Evolutionary conservation across 2,888 invertebrate genomes (phyloP).

Genomic region (Conchocele bisecta): DNA sequence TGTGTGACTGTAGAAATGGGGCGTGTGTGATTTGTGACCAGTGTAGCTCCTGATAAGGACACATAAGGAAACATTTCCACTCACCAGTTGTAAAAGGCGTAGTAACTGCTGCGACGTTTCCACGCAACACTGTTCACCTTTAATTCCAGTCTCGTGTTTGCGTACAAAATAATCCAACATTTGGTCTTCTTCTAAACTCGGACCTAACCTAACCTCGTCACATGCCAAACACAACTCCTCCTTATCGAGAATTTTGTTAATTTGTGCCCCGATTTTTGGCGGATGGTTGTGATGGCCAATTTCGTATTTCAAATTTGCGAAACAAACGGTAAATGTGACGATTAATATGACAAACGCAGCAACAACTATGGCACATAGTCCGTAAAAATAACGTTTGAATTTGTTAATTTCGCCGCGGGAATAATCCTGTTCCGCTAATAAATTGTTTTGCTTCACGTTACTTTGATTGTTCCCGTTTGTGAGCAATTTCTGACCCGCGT

Average conservation of each 20-base stretch:
- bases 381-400: conserved; percentile 55
- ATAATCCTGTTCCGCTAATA: too few species aligned
- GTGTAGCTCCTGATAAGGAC: too few species aligned
- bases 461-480: too few species aligned
- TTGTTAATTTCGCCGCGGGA: conserved; percentile 1
- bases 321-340: conserved; percentile 69
- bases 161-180: conserved; percentile 71
- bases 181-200: conserved; percentile 72
- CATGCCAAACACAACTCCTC: conserved; percentile 75
- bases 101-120: conserved; percentile 73
- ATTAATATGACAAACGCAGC: conserved; percentile 70
- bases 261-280: conserved; percentile 76
- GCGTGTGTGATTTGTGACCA: too few species aligned
- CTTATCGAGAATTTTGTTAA: conserved; percentile 70
- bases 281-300: conserved; percentile 72
- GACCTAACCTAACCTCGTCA: conserved; percentile 70
- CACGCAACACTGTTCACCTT: conserved; percentile 73
- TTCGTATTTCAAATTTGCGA: conserved; percentile 72
- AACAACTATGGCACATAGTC: conserved; percentile 64
- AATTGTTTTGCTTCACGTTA: too few species aligned
- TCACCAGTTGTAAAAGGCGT: conserved; percentile 71
- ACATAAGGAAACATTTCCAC: too few species aligned
- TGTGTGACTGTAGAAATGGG: too few species aligned
- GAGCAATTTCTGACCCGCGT: too few species aligned
- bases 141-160: conserved; percentile 55